Base-by-base conservation (phyloP, 2,797 vertebrate genomes). In the Arrhamphus sclerolepis region DNA sequence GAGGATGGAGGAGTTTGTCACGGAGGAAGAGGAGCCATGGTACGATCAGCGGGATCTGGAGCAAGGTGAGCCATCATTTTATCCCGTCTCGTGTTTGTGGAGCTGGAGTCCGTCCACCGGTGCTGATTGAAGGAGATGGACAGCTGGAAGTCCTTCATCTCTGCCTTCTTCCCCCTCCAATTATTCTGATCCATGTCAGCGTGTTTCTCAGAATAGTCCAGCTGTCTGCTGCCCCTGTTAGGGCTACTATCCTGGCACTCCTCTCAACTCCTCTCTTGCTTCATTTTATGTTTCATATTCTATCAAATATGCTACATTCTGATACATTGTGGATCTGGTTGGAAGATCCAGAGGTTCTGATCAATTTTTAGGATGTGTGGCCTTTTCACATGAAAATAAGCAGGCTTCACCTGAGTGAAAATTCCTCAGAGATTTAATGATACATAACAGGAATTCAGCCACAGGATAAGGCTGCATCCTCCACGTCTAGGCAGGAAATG, bases 21-120 rank as follows among this genome's bases (percentile, higher is more conserved):
- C 94, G 20, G 96, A 96, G 78, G 96, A 98, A 81, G 96, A 98
- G 60, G 96, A 98, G 84, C 94, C 95, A 29, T 98, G 96, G 97
- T 98, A 98, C 88, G 95, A 96, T 62, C 96, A 98, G 82, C 91
- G 96, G 74, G 97, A 99, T 83, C 92, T 99, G 88, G 96, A 99
- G 84, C 97, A 98, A 92, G 97, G 97, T 98, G 92, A 89, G 89
- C 2, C 64, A 3, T 20, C 39, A 78, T 80, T 2, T 14, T 13
- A 38, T 38, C 43, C 43, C 19, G n/a, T 19, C n/a, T 8, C 19
- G 1, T 13, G 31, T 6, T 6, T 6, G 24, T 6, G 24, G 24
- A 26, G 24, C 24, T 26, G 24, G 24, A 26, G 24, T 6, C 24
- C n/a, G n/a, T n/a, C n/a, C n/a, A n/a, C n/a, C n/a, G n/a, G n/a